Evolutionary conservation across 2,113 vertebrate species (phyloP), one percentile per base, ranked within the genome.

Genomic region (Caretta caretta): DNA sequence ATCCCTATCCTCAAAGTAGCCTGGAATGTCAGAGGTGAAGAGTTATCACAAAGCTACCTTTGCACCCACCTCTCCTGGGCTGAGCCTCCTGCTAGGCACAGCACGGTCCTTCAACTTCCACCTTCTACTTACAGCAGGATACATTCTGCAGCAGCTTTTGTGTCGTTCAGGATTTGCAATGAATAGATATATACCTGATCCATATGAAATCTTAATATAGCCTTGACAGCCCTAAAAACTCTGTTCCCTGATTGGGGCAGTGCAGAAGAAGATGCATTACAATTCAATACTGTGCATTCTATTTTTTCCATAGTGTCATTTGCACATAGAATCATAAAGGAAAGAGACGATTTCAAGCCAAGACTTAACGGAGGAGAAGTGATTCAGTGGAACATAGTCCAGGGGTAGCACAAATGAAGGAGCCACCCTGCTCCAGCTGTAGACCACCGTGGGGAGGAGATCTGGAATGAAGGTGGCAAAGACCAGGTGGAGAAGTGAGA

Each of bases 401-500:
- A 49, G 49, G 78, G 29, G 42, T 12, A 49, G 53, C 51, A 87
- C 31, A 79, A 48, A 17, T 25, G 53, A 57, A 24, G n/a, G 13
- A 24, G 54, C 20, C n/a, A 22, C 75, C 6, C 42, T 48, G 6
- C 42, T 22, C 42, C 75, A 76, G 11, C 75, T 12, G 38, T 27
- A 76, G 75, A 76, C 75, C 24, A 46, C 12, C 42, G 1, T 27
- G 12, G 82, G 56, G 24, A 10, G 25, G 42, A 27, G 20, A 57
- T 50, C 51, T 87, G 8, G n/a, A 51, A 80, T 19, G 24, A 59
- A 51, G 56, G 49, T 59, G 38, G 13, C 22, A 38, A 25, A 48
- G 31, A 2, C 4, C 4, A 12, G 11, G 25, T 38, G n/a, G 8
- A 9, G 8, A 4, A 51, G n/a, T 17, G 14, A 48, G 38, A 8